Evolutionary conservation across 2,797 vertebrate species (phyloP).

Genomic region (Manis crassicaudata): DNA sequence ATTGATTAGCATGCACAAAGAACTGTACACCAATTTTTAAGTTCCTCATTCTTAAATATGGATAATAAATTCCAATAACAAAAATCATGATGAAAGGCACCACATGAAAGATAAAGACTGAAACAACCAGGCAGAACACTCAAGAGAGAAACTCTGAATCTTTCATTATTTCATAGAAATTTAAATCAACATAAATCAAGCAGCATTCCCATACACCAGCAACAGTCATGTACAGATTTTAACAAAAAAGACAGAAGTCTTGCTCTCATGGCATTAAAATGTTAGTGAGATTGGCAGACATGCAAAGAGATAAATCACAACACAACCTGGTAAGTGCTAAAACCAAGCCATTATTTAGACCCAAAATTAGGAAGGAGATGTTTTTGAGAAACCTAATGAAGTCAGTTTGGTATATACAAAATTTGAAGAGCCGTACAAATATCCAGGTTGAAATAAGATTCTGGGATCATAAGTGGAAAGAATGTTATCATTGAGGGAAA

Average conservation of each 20-base stretch:
- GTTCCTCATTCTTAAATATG: background rate
- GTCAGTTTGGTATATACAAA: background rate
- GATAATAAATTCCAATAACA: background rate
- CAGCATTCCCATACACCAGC: background rate
- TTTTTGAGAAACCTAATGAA: background rate
- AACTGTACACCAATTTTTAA: background rate
- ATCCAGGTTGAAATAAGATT: background rate
- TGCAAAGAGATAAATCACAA: background rate
- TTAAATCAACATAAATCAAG: slow-evolving; percentile 1
- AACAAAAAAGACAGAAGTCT: background rate
- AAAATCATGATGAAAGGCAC: background rate
- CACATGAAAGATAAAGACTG: background rate
- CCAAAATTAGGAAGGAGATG: background rate
- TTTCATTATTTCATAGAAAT: slow-evolving; percentile 7
- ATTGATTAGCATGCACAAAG: background rate
- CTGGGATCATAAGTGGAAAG: background rate
- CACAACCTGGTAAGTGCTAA: background rate
- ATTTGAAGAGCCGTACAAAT: background rate
- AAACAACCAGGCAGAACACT: background rate
- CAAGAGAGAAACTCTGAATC: background rate
- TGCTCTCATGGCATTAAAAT: background rate
- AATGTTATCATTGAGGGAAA: background rate
- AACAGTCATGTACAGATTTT: background rate
- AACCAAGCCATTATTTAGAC: background rate
- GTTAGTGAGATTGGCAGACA: background rate